Conservation (phyloP, 2,113 vertebrate genomes). For the Saguinus midas region DNA sequence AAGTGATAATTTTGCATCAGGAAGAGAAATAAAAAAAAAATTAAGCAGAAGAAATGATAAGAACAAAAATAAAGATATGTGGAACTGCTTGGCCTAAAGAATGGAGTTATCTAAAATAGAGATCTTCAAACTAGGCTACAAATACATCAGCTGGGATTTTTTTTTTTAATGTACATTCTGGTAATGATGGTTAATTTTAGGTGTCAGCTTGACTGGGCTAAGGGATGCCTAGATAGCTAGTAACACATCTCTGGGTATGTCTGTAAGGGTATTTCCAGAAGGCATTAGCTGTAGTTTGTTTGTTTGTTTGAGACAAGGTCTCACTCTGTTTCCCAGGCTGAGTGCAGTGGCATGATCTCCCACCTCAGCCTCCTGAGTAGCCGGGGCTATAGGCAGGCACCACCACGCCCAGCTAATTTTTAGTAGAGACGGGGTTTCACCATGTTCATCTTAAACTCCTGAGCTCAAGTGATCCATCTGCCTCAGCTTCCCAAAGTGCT, state of each 20-base stretch:
- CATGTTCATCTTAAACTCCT: too few relatives aligned
- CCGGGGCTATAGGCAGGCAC: too few relatives aligned
- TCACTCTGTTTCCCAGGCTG: too few relatives aligned
- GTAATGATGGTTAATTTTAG: background rate
- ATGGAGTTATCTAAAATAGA: background rate
- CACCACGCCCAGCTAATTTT: too few relatives aligned
- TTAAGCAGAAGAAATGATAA: constrained; percentile 1
- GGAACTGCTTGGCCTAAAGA: background rate
- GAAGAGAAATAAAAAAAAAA: background rate
- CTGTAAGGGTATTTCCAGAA: background rate
- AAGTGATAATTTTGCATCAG: background rate
- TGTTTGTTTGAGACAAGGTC: too few relatives aligned
- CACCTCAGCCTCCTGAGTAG: too few relatives aligned
- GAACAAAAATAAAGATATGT: background rate
- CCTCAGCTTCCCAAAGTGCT: too few relatives aligned
- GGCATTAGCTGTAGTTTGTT: background rate
- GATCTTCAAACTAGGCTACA: background rate
- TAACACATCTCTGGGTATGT: background rate
- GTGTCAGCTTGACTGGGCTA: background rate
- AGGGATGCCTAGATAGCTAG: background rate
- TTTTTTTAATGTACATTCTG: background rate
- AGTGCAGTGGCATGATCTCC: too few relatives aligned
- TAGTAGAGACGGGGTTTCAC: too few relatives aligned
- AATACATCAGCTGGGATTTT: background rate
- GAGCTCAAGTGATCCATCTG: too few relatives aligned